Evolutionary conservation across 1,140 invertebrate genomes (phyloP).

Genomic region (Cryptotermes secundus): DNA sequence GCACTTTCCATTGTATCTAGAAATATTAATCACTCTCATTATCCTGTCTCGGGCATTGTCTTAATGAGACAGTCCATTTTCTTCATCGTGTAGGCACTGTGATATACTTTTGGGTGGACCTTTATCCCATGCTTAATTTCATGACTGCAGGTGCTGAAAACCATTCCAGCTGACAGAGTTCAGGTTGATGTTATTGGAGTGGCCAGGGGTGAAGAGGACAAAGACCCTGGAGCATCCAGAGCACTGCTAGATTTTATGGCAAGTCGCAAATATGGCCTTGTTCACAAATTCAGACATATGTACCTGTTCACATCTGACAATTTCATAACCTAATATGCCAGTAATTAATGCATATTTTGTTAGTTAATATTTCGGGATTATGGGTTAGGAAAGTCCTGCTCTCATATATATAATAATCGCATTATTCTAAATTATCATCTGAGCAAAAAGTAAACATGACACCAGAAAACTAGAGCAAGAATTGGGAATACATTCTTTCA

Average conservation of each 20-base stretch:
- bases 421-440: not conserved
- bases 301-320: slow-evolving; percentile 11
- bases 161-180: slow-evolving; percentile 53
- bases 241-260: slow-evolving; percentile 14
- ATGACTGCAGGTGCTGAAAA: slow-evolving; percentile 47
- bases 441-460: not conserved
- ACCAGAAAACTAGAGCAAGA: not conserved
- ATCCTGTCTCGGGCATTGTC: too few species aligned
- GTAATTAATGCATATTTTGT: not conserved
- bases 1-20: too few species aligned
- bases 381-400: too few species aligned
- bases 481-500: not conserved
- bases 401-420: not conserved
- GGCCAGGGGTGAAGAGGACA: slow-evolving; percentile 18
- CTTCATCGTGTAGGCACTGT: too few species aligned
- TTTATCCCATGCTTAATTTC: not conserved
- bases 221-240: not conserved
- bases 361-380: not conserved
- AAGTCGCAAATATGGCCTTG: not conserved
- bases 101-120: too few species aligned
- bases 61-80: too few species aligned
- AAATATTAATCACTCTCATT: too few species aligned
- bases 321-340: not conserved
- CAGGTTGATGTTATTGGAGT: slow-evolving; percentile 50
- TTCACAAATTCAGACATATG: slow-evolving; percentile 14